Base-by-base conservation (phyloP, 2,113 vertebrate genomes). In the Empidonax traillii region DNA sequence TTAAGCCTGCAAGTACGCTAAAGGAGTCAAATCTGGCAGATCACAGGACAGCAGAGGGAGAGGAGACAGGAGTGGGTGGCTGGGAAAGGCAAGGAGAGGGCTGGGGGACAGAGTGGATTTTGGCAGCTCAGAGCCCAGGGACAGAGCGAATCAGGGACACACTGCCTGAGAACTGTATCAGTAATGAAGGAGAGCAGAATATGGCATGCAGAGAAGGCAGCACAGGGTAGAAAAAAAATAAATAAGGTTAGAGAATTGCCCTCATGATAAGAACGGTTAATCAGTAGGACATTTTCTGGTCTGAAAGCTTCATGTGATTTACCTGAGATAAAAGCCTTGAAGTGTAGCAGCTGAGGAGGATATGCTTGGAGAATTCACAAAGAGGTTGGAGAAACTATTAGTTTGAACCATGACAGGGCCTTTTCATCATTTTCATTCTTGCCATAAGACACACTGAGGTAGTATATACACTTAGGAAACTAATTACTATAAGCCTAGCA, bases 271-370 rank as follows among this genome's bases (percentile, higher is more conserved):
- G 91, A 96, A 71, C 24, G 0, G 86, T 95, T 94, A 90, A 97
- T 95, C 94, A 89, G 86, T 4, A 81, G 65, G 89, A 46, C 92
- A 86, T 90, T 95, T 94, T 96, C 90, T 88, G 74, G 35, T 88
- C 76, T 87, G 94, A 96, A 86, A 93, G 90, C 90, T 93, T 67
- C 85, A n/a, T 86, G 59, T 76, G 89, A 95, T 93, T 95, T 92
- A 86, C 93, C 83, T 77, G 76, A 88, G 94, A 95, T 96, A 96
- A 93, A 90, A 86, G 66, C 47, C 83, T 84, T 69, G 83, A 90
- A 81, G 88, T 78, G 73, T 63, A 89, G 88, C 83, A 89, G 92
- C 95, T 90, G 88, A 93, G 90, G 92, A 86, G 68, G 88, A 81
- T 84, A 74, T 63, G 80, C 90, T 81, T 52, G 80, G 86, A 69